Evolutionary conservation across 2,113 vertebrate species (phyloP), one percentile per base, ranked within the genome.

Genomic region (Orientallactaga bullata): DNA sequence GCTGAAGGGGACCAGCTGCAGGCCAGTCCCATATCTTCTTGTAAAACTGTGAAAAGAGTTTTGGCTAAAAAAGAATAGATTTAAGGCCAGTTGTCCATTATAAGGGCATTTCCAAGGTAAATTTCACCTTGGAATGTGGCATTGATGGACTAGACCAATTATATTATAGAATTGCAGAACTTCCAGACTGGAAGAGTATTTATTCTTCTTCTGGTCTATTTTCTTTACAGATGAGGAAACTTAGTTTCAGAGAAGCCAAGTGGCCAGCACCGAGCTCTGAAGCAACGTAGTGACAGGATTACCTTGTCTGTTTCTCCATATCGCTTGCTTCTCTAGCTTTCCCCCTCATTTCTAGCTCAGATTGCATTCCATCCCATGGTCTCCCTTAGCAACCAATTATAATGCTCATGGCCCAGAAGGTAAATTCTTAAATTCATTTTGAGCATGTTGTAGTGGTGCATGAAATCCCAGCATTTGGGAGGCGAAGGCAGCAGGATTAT

Each of bases 351-450:
- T 91, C 39, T 73, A 87, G 76, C 60, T 94, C 26, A 91, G 32
- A 71, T 7, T 74, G 26, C 30, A 32, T 26, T 35, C 0, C 4
- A 35, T 42, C 73, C 37, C 51, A 35, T 30, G 63, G n/a, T 73
- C 60, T 91, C 37, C 37, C 55, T 74, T 81, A 68, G 65, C 7
- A 68, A 63, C 47, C 0, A 0, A 13, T 65, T 86, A 65, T n/a
- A n/a, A n/a, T n/a, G n/a, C n/a, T 84, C 42, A 51, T 79, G 80
- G 74, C 7, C 58, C 66, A 93, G 39, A 76, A n/a, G 72, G 55
- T 35, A 89, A 80, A 55, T 66, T 79, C 69, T 86, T 77, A 86
- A 84, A 72, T 84, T 91, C 26, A 28, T 87, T 71, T 91, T 72
- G 71, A 78, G 76, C 30, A n/a, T 51, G 76, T 17, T 21, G 9